phyloP scores from a whole-genome alignment of 1,140 invertebrate species.

The Dryas iulia region DNA sequence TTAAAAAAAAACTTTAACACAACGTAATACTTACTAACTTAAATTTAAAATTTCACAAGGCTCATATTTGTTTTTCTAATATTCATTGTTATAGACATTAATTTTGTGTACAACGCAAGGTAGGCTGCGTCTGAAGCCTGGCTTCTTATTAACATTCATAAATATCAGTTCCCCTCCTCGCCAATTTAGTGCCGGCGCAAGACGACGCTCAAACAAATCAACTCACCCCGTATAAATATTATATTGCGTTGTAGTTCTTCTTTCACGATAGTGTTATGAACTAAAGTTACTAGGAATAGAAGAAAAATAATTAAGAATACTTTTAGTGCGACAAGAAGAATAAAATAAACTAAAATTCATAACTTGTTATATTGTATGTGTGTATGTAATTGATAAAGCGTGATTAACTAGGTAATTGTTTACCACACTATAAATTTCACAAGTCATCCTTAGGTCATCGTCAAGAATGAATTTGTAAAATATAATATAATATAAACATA shows the following conservation, averaged over 20 bases:
- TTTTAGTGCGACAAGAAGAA: background rate
- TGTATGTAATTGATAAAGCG: too few relatives aligned
- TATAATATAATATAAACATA: too few relatives aligned
- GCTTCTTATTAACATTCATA: conserved; percentile 74
- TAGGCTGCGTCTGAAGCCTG: conserved; percentile 56
- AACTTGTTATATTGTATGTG: too few relatives aligned
- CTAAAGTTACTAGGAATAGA: background rate
- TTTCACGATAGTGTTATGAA: background rate
- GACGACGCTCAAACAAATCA: conserved; percentile 45
- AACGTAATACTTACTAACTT: too few relatives aligned
- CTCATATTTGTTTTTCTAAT: conserved; percentile 1
- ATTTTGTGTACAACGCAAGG: conserved; percentile 13
- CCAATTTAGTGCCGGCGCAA: conserved; percentile 57
- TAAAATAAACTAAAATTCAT: too few relatives aligned
- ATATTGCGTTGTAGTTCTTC: background rate
- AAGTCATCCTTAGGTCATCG: too few relatives aligned
- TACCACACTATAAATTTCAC: too few relatives aligned
- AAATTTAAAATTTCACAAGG: background rate
- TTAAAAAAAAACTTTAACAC: too few relatives aligned
- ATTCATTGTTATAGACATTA: conserved; percentile 3
- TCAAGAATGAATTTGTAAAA: too few relatives aligned
- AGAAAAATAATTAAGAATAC: background rate
- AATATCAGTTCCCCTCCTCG: conserved; percentile 62
- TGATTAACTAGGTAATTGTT: too few relatives aligned
- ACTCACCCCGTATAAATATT: conserved; percentile 35